These are phyloP conservation scores for Heliconius aoede DNA, from an alignment of 2,888 invertebrate genomes.

Conservation along the genomic window DNA sequence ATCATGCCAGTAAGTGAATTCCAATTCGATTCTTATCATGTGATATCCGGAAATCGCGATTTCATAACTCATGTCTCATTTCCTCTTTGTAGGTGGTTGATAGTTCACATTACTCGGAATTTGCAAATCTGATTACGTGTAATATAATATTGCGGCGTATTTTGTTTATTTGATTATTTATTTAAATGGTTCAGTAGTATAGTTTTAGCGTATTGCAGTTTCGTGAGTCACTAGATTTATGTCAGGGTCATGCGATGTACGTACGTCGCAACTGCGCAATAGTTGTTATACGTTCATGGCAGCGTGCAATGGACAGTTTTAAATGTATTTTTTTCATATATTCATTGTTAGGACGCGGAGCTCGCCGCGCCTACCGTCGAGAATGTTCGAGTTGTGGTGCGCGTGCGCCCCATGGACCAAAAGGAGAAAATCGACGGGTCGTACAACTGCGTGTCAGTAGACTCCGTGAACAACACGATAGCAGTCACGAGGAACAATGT, in stretches of 20 bases:
- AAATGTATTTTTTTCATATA: slow-evolving; percentile 39
- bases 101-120: slow-evolving; percentile 45
- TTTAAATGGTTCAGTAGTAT: slow-evolving; percentile 3
- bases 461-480: slow-evolving; percentile 89
- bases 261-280: slow-evolving; percentile 56
- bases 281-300: slow-evolving; percentile 46
- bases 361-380: slow-evolving; percentile 87
- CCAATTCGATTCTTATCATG: slow-evolving; percentile 57
- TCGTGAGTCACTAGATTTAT: slow-evolving; percentile 56
- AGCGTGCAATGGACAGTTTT: slow-evolving; percentile 39
- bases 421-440: slow-evolving; percentile 90
- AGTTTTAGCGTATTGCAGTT: slow-evolving; percentile 20
- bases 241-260: slow-evolving; percentile 63
- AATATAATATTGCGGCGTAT: slow-evolving; percentile 28
- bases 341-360: slow-evolving; percentile 74
- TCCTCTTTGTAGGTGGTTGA: slow-evolving; percentile 47
- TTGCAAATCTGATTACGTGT: slow-evolving; percentile 43
- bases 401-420: slow-evolving; percentile 96
- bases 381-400: slow-evolving; percentile 97
- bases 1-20: slow-evolving; percentile 76
- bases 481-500: slow-evolving; percentile 90
- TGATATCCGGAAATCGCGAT: slow-evolving; percentile 62
- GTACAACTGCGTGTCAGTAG: slow-evolving; percentile 89
- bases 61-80: slow-evolving; percentile 54
- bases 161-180: not conserved